These are phyloP conservation scores for Rallus limicola DNA, from an alignment of 2,113 vertebrate genomes.

Conservation along the genomic window DNA sequence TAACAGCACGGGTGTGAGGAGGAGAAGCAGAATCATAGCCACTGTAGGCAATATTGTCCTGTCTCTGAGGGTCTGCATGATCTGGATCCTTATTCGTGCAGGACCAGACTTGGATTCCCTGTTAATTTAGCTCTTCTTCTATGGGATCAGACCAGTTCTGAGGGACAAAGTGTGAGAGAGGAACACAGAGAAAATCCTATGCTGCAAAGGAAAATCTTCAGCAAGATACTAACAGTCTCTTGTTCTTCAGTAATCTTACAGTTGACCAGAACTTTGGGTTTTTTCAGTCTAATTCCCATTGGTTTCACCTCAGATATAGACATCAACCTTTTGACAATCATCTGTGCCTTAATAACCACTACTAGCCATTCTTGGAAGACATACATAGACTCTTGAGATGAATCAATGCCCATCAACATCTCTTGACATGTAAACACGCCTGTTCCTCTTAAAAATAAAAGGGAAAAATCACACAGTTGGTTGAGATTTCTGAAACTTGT, in stretches of 20 bases:
- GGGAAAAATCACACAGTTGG: not conserved
- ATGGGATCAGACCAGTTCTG: not conserved
- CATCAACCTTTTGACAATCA: not conserved
- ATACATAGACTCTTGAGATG: not conserved
- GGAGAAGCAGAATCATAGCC: not conserved
- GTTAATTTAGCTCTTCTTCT: not conserved
- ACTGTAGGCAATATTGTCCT: not conserved
- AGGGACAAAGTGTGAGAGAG: not conserved
- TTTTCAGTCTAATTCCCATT: not conserved
- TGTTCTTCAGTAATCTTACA: not conserved
- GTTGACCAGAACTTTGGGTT: not conserved
- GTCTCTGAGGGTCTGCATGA: not conserved
- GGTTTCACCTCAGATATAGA: not conserved
- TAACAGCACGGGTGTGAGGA: not conserved
- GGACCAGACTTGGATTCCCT: not conserved
- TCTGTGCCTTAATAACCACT: not conserved
- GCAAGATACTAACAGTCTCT: not conserved
- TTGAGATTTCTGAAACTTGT: not conserved
- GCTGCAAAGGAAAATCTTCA: not conserved
- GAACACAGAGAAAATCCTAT: not conserved
- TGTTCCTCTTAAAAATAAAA: not conserved
- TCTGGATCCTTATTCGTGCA: not conserved
- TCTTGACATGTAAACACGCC: not conserved
- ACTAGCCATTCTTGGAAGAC: not conserved
- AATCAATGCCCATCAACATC: not conserved